Evolutionary conservation across 2,797 vertebrate genomes (phyloP).

Genomic region (Anguilla anguilla): DNA sequence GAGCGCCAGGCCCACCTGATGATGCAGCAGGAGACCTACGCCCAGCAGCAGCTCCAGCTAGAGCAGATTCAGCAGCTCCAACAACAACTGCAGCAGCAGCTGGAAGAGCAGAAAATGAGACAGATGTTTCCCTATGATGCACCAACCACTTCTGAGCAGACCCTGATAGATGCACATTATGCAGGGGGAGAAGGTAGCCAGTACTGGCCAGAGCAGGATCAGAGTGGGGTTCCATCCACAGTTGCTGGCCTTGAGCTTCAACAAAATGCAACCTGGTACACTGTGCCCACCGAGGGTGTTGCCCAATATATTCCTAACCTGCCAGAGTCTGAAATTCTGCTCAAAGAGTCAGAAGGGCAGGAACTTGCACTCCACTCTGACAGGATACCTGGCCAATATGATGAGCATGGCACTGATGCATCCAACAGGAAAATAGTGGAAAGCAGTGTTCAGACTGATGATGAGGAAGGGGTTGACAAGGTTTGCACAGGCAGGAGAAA

Average conservation of each 20-base stretch:
- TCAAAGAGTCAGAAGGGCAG: constrained; percentile 74
- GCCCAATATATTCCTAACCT: constrained; percentile 75
- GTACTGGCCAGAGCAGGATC: constrained; percentile 91
- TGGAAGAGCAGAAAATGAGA: constrained; percentile 94
- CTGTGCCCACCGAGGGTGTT: constrained; percentile 74
- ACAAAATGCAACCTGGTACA: constrained; percentile 76
- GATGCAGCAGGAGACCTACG: constrained; percentile 97
- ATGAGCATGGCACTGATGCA: constrained; percentile 73
- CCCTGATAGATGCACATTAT: constrained; percentile 86
- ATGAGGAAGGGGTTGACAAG: constrained; percentile 88
- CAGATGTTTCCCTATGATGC: constrained; percentile 85
- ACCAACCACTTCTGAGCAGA: constrained; percentile 79
- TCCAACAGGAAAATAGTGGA: constrained; percentile 86
- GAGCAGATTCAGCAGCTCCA: constrained; percentile 98
- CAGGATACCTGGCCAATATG: constrained; percentile 76
- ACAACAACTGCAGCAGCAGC: constrained; percentile 91
- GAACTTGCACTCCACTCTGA: constrained; percentile 77
- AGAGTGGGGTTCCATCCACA: constrained; percentile 71
- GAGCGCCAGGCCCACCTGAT: constrained; percentile 95
- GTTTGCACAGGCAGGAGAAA: constrained; percentile 83
- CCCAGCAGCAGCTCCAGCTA: constrained; percentile 93
- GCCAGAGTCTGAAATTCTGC: constrained; percentile 61
- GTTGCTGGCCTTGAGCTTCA: constrained; percentile 73
- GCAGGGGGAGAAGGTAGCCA: constrained; percentile 81
- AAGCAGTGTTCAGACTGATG: constrained; percentile 95